Evolutionary conservation across 1,140 invertebrate genomes (phyloP).

Genomic region (Drosophila subobscura): DNA sequence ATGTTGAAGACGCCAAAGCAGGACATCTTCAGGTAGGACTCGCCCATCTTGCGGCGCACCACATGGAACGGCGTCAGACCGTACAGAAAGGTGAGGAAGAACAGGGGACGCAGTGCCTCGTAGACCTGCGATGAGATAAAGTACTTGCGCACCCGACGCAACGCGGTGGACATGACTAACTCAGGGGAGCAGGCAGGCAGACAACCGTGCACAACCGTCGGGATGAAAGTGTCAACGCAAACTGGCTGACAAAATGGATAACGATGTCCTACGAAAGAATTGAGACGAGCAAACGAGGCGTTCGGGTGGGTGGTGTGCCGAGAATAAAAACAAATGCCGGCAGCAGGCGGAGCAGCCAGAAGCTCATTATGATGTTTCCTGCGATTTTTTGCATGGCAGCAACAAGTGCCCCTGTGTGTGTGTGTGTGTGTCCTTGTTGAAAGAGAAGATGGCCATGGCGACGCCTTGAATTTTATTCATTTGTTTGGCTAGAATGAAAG

Average conservation of each 20-base stretch:
- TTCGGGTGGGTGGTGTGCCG: background rate
- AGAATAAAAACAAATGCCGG: constrained; percentile 28
- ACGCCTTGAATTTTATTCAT: constrained; percentile 35
- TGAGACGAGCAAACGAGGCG: constrained; percentile 43
- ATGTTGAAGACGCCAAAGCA: constrained; percentile 67
- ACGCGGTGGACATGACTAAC: constrained; percentile 43
- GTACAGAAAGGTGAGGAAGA: constrained; percentile 69
- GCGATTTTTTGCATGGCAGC: constrained; percentile 23
- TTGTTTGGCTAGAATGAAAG: constrained; percentile 14
- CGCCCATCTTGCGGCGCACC: constrained; percentile 60
- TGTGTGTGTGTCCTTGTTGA: too few species aligned
- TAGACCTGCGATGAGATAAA: constrained; percentile 76
- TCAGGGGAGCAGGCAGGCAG: constrained; percentile 22
- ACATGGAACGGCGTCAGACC: constrained; percentile 73
- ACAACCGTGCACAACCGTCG: constrained; percentile 52
- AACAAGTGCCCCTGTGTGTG: constrained; percentile 34
- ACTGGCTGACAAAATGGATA: constrained; percentile 54
- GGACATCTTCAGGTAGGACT: constrained; percentile 65
- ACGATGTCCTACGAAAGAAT: constrained; percentile 19
- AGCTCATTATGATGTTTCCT: constrained; percentile 58
- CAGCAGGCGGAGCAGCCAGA: constrained; percentile 27
- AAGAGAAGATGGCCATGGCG: too few species aligned
- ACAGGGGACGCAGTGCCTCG: constrained; percentile 70
- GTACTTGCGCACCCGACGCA: constrained; percentile 69
- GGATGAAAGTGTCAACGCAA: constrained; percentile 45